Evolutionary conservation across 2,888 invertebrate genomes (phyloP).

Genomic region (Cryptophagus acutangulus): DNA sequence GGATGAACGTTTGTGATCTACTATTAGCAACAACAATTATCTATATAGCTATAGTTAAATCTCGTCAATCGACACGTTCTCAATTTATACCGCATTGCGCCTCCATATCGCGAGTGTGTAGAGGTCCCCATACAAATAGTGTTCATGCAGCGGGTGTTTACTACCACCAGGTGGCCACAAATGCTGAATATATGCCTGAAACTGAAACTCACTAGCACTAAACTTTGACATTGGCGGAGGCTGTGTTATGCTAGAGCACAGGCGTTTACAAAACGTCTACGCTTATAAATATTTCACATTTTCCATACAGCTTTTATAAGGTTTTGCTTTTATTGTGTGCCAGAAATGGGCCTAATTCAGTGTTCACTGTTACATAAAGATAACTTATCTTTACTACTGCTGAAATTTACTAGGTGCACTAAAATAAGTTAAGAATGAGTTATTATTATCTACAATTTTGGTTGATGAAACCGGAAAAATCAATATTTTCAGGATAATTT

Average conservation of each 20-base stretch:
- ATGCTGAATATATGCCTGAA: slow-evolving; percentile 12
- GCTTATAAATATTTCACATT: slow-evolving; percentile 1
- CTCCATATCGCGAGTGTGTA: slow-evolving; percentile 15
- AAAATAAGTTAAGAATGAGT: too few species aligned
- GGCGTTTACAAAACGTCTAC: slow-evolving; percentile 8
- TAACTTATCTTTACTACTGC: too few species aligned
- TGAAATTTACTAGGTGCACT: too few species aligned
- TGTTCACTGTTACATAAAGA: too few species aligned
- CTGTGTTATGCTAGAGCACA: slow-evolving; percentile 5
- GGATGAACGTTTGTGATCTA: too few species aligned
- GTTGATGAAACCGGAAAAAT: too few species aligned
- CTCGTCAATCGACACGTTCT: slow-evolving; percentile 37
- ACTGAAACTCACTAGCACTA: slow-evolving; percentile 4
- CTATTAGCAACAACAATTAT: too few species aligned
- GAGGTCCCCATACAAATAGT: slow-evolving; percentile 23
- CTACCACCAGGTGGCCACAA: slow-evolving; percentile 35
- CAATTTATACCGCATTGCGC: slow-evolving; percentile 33
- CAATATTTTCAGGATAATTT: too few species aligned
- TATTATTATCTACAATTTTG: too few species aligned
- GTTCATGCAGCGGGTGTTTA: slow-evolving; percentile 35
- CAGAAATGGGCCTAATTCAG: too few species aligned
- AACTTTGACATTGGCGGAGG: slow-evolving; percentile 10
- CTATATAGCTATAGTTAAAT: too few species aligned
- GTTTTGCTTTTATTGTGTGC: background rate
- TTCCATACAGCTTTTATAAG: background rate